Conservation (phyloP, 2,797 vertebrate genomes). For the Bovichtus variegatus region DNA sequence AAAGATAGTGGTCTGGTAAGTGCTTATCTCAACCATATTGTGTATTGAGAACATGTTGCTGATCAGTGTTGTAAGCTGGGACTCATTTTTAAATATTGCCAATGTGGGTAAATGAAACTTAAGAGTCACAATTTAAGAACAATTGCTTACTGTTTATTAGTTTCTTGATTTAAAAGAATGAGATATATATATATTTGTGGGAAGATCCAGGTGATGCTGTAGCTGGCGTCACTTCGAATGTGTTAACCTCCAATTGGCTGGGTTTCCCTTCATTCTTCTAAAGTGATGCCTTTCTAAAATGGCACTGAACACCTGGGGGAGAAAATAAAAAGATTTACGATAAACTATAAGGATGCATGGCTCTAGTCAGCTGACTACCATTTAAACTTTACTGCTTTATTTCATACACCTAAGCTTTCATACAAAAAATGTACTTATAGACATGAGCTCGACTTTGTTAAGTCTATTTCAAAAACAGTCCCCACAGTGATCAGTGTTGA, state of each 20-base stretch:
- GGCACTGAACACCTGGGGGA: conserved; percentile 24
- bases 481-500: conserved; percentile 33
- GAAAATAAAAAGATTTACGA: not conserved
- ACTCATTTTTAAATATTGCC: conserved; percentile 15
- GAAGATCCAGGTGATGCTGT: too few relatives aligned
- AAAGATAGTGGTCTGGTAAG: conserved; percentile 81
- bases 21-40: conserved; percentile 60
- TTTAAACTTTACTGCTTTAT: not conserved
- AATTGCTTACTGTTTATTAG: conserved; percentile 32
- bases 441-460: not conserved
- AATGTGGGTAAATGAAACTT: conserved; percentile 21
- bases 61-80: conserved; percentile 45
- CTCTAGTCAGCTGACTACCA: not conserved
- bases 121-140: not conserved
- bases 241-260: conserved; percentile 5
- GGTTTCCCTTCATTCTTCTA: not conserved
- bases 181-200: too few relatives aligned
- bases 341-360: not conserved
- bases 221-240: conserved; percentile 6
- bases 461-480: not conserved
- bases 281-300: not conserved
- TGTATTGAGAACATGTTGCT: conserved; percentile 64
- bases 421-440: not conserved
- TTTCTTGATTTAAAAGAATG: not conserved
- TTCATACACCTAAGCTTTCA: not conserved